Evolutionary conservation across 1,140 invertebrate genomes (phyloP), one percentile per base, ranked within the genome.

Genomic region (Philopotamus ludificatus): DNA sequence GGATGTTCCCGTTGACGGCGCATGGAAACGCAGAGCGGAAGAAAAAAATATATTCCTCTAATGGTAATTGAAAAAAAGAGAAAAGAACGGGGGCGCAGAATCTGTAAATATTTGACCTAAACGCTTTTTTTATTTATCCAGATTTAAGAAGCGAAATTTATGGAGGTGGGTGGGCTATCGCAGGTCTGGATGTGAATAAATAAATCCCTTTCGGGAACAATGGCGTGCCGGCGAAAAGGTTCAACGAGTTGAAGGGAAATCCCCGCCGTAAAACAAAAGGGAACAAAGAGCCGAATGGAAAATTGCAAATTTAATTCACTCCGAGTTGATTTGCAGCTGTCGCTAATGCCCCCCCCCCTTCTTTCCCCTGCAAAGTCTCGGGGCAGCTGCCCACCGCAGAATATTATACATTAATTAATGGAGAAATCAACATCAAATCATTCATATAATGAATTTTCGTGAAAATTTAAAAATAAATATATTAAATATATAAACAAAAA

Each of bases 251-350:
- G 55, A 58, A 58, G 55, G 55, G 55, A 58, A 60, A 60, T 60
- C 57, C 57, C 21, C 54, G 57, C 57, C 42, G 23, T 58, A 60
- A 60, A 60, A 60, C 57, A 60, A 60, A 49, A 42, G 42, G 57
- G 57, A 60, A 60, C 57, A 60, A 60, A 60, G 57, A 39, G 57
- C 57, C 57, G 57, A 60, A 60, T 60, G 57, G 57, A 60, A 60
- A 60, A 60, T 60, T 60, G 57, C 57, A 60, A 60, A 60, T 60
- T 60, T 60, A 60, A 60, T 60, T 60, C 57, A 60, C 57, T 60
- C 47, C 57, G 47, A 60, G 42, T 60, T 60, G 57, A 60, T 60
- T 60, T 60, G 57, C 57, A 60, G 57, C 57, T 60, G 57, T 60
- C 57, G 57, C 57, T 60, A 60, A 60, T 60, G 34, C 47, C 57